Evolutionary conservation across 2,797 vertebrate genomes (phyloP).

Genomic region (Brachyrhaphis roseni): DNA sequence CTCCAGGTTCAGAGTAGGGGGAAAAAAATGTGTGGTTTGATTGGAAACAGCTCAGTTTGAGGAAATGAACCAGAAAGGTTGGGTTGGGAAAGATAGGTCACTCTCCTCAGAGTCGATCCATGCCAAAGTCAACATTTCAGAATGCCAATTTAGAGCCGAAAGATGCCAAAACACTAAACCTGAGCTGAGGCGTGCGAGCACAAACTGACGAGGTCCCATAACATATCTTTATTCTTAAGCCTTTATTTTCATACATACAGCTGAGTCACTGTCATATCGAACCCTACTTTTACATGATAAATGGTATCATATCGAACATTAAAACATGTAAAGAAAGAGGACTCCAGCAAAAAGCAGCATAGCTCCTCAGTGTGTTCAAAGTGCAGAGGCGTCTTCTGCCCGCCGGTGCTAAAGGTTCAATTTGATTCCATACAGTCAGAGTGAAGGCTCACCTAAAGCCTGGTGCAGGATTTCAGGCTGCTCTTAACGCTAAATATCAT

Average conservation of each 20-base stretch:
- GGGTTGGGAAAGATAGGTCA: background rate
- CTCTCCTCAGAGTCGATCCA: constrained; percentile 21
- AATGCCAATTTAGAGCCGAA: constrained; percentile 36
- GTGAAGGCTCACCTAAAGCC: background rate
- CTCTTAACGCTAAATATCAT: constrained; percentile 32
- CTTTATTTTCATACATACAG: constrained; percentile 41
- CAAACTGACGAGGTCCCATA: constrained; percentile 16
- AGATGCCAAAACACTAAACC: constrained; percentile 70
- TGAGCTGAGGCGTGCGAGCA: constrained; percentile 4
- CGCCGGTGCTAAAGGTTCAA: constrained; percentile 34
- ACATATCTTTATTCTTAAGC: constrained; percentile 48
- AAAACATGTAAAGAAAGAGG: constrained; percentile 14
- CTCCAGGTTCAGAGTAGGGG: constrained; percentile 7
- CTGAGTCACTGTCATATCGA: constrained; percentile 15
- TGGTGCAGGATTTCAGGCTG: background rate
- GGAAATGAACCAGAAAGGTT: constrained; percentile 4
- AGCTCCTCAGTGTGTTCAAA: constrained; percentile 43
- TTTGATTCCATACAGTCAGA: constrained; percentile 6
- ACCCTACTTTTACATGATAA: constrained; percentile 18
- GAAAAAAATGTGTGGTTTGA: constrained; percentile 8
- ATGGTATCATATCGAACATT: constrained; percentile 41
- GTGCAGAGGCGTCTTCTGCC: constrained; percentile 17
- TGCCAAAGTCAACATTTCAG: constrained; percentile 55
- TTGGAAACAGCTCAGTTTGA: constrained; percentile 14
- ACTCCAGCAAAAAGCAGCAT: constrained; percentile 27